Percentiles rank a stretch among this genome's conserved stretches.
phyloP scores from a whole-genome alignment of 2,113 vertebrate species.

The Pipra filicauda region DNA sequence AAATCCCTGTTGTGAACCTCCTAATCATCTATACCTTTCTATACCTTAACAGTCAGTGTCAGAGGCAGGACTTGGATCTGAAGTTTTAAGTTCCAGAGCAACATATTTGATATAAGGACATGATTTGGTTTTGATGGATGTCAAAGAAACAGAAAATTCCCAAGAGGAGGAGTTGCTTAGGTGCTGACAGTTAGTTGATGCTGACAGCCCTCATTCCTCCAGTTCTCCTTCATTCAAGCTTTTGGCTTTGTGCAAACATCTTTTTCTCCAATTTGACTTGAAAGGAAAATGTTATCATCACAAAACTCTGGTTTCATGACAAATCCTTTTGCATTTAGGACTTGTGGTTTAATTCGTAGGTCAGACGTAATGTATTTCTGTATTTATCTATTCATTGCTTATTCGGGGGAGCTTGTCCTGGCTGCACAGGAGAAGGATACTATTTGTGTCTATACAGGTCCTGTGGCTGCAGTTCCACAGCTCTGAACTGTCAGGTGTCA shows the following conservation, averaged over 20 bases:
- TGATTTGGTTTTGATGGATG: not conserved
- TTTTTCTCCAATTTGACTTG: not conserved
- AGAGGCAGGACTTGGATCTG: not conserved
- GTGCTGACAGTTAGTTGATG: not conserved
- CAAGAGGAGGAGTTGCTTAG: not conserved
- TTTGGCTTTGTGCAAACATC: not conserved
- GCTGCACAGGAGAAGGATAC: not conserved
- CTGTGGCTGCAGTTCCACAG: not conserved
- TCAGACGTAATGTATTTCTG: not conserved
- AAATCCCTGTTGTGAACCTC: not conserved
- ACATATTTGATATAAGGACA: fast-evolving
- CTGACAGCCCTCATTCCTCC: not conserved
- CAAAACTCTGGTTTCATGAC: not conserved
- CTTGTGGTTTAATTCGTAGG: not conserved
- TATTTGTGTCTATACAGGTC: not conserved
- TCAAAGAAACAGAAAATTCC: not conserved
- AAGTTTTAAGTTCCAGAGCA: not conserved
- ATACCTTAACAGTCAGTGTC: not conserved
- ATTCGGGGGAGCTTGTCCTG: not conserved
- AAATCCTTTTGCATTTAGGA: not conserved
- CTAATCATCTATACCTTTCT: not conserved
- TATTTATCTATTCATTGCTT: not conserved
- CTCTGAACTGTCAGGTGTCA: not conserved
- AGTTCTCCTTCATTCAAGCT: not conserved
- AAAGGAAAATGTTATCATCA: not conserved